A percentile compares a stretch with the other conserved stretches of the same genome.
These are phyloP conservation scores for Gila orcuttii DNA, from an alignment of 2,113 vertebrate species.

Conservation along the genomic window DNA sequence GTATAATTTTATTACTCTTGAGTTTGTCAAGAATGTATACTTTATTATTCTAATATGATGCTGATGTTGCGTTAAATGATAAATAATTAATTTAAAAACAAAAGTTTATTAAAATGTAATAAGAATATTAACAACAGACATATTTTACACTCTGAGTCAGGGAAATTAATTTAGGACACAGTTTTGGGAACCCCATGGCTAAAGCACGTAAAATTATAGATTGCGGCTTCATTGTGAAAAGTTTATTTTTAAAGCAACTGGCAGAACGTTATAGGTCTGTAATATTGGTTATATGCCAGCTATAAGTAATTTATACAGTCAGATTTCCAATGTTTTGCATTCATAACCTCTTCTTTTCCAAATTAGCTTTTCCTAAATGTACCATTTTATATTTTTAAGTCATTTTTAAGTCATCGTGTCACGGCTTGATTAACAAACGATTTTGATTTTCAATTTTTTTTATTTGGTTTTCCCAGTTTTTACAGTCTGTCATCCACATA, in stretches of 20 bases:
- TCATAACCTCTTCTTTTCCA: not conserved
- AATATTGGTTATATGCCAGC: not conserved
- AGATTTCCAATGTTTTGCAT: not conserved
- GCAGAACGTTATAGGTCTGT: not conserved
- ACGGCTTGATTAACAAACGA: not conserved
- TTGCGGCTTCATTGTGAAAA: not conserved
- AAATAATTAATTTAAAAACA: too few species aligned
- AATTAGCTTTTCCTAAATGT: not conserved
- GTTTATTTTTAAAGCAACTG: not conserved
- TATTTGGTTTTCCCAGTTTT: not conserved
- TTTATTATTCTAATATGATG: too few species aligned
- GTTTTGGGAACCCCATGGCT: not conserved
- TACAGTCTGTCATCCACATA: not conserved
- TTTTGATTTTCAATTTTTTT: not conserved
- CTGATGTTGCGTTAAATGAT: too few species aligned
- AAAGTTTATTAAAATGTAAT: too few species aligned
- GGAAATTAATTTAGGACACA: not conserved
- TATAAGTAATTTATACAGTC: not conserved
- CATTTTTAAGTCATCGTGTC: too few species aligned
- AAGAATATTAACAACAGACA: too few species aligned
- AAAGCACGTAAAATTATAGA: not conserved
- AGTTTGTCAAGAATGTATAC: too few species aligned
- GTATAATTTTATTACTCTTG: too few species aligned
- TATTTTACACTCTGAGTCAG: not conserved
- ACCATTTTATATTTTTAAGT: not conserved